Base-by-base conservation (phyloP, 2,888 invertebrate genomes). In the Lacanobia wlatinum region DNA sequence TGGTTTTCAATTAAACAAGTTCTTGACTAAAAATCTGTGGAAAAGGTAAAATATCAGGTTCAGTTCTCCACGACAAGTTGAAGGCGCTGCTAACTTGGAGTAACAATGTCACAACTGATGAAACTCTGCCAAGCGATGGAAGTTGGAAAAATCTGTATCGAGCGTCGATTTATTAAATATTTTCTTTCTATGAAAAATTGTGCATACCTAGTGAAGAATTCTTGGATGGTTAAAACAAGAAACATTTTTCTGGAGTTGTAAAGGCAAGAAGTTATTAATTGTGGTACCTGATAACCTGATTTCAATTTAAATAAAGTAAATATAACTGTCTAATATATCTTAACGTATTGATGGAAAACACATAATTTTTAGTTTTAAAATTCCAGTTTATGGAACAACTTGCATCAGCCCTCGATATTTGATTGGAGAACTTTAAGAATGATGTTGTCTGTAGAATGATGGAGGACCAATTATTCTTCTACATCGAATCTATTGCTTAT, bases 111-210 rank as follows among this genome's bases (percentile, higher is more conserved):
- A 78, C 67, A 82, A 82, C 69, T 82, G 80, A 62, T 75, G 59
- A 70, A 81, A 34, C 3, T 28, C 28, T 34, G 34, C 4, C 34
- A 34, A 72, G 64, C 66, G 52, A 59, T 53, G 66, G 71, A 70
- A 82, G 65, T 82, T 79, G 21, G 76, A 76, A 71, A 73, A 83
- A 73, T 77, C 73, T 83, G 80, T 80, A 75, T 73, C 73, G 71
- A 56, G 69, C 83, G 70, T 66, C 66, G 70, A 82, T 82, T 73
- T 83, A 63, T 80, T 70, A 66, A 69, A 76, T 73, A 73, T 80
- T 56, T 71, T 61, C 46, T 59, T 18, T 56, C 58, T 56, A 50
- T 62, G 60, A 78, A 63, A 82, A 67, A 68, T 61, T 67, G 60
- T 70, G 52, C 53, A 53, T 40, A n/a, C n/a, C n/a, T n/a, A 46